These are phyloP conservation scores for Conus betulinus DNA, from an alignment of 1,140 invertebrate species.

Conservation along the genomic window DNA sequence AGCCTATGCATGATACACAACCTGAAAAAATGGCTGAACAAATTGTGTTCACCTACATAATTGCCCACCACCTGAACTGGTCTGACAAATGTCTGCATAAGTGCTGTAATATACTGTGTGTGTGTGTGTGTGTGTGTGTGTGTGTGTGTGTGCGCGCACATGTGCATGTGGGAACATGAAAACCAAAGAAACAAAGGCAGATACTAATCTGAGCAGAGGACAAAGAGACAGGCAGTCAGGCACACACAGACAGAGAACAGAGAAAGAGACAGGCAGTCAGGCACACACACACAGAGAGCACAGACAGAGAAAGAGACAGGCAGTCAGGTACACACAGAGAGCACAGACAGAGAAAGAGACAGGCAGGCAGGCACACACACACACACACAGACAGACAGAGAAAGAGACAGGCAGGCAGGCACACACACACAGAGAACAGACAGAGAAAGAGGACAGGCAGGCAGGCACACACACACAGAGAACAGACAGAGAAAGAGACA, in stretches of 20 bases:
- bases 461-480: too few species aligned
- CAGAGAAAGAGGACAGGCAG: too few species aligned
- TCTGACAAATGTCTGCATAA: too few species aligned
- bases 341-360: background rate
- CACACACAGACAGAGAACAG: background rate
- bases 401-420: too few species aligned
- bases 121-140: too few species aligned
- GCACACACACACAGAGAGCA: background rate
- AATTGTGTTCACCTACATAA: too few species aligned
- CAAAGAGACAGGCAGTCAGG: background rate
- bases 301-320: conserved; percentile 10
- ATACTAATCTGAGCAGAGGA: background rate
- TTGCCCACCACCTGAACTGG: too few species aligned
- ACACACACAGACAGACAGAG: background rate
- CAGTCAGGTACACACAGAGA: background rate
- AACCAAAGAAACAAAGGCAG: background rate
- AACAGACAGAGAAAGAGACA: background rate
- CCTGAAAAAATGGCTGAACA: too few species aligned
- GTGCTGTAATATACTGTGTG: too few species aligned
- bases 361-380: background rate
- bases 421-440: background rate
- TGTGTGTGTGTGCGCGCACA: too few species aligned
- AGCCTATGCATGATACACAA: too few species aligned
- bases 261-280: too few species aligned
- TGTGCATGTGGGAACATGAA: background rate